These are phyloP conservation scores for Epinephelus moara DNA, from an alignment of 2,113 vertebrate genomes.

Conservation along the genomic window DNA sequence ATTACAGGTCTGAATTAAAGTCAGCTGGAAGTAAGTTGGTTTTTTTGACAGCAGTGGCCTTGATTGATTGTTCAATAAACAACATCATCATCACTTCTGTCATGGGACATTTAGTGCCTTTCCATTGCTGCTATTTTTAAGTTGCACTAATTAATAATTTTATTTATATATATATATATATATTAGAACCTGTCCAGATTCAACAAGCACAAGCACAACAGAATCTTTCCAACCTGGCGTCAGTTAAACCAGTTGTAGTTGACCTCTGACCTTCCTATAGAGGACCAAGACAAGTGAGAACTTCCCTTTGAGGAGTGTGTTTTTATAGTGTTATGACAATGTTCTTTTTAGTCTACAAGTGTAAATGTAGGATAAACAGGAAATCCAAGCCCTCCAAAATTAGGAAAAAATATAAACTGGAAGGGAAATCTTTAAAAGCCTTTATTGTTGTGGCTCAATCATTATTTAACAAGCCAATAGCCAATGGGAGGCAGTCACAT, in stretches of 20 bases:
- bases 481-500: no score
- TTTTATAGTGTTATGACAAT: background rate
- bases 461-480: no score
- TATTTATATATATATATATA: background rate
- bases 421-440: no score
- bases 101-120: background rate
- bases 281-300: background rate
- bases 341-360: no score
- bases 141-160: background rate
- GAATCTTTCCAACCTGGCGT: background rate
- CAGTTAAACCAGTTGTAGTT: background rate
- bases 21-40: background rate
- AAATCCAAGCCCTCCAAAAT: no score
- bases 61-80: background rate
- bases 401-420: no score
- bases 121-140: background rate
- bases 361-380: no score
- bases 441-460: no score
- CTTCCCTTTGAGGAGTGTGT: background rate
- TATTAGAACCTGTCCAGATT: background rate
- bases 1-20: conserved; percentile 44
- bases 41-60: background rate
- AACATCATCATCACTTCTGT: background rate
- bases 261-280: background rate
- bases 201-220: background rate